These are phyloP conservation scores for Leucopsar rothschildi DNA, from an alignment of 2,113 vertebrate species.

Conservation along the genomic window DNA sequence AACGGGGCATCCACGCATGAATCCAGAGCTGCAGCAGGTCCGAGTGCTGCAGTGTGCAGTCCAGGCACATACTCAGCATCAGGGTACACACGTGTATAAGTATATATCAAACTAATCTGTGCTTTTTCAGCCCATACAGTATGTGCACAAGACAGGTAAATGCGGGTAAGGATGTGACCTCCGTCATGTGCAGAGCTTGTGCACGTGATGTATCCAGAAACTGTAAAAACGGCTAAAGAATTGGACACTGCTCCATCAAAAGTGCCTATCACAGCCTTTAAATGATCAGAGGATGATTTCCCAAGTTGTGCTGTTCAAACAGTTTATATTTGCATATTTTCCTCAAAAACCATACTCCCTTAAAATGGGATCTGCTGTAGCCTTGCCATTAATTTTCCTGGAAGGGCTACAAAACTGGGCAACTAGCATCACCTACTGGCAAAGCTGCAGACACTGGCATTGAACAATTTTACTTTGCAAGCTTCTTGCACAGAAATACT, in stretches of 20 bases:
- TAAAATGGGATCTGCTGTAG: neutral
- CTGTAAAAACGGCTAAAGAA: neutral
- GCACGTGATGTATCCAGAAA: rapidly evolving
- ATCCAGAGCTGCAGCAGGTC: neutral
- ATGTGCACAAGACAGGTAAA: neutral
- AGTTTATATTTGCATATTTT: slow-evolving; percentile 9
- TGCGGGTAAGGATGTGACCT: neutral
- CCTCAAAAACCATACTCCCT: neutral
- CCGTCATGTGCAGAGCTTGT: neutral
- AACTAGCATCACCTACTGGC: slow-evolving; percentile 54
- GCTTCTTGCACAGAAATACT: neutral
- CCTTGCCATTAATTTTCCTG: neutral
- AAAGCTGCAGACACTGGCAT: neutral
- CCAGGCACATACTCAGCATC: neutral
- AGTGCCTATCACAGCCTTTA: neutral
- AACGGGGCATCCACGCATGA: neutral
- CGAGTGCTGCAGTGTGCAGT: neutral
- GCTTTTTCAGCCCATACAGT: neutral
- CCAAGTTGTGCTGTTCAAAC: neutral
- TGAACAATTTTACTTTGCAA: neutral
- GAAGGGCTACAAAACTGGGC: slow-evolving; percentile 9
- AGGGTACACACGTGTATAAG: neutral
- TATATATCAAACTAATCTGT: neutral
- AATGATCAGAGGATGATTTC: slow-evolving; percentile 19
- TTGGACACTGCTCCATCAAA: neutral